Evolutionary conservation across 1,140 invertebrate genomes (phyloP), one percentile per base, ranked within the genome.

Genomic region (Drosophila parabipectinata): DNA sequence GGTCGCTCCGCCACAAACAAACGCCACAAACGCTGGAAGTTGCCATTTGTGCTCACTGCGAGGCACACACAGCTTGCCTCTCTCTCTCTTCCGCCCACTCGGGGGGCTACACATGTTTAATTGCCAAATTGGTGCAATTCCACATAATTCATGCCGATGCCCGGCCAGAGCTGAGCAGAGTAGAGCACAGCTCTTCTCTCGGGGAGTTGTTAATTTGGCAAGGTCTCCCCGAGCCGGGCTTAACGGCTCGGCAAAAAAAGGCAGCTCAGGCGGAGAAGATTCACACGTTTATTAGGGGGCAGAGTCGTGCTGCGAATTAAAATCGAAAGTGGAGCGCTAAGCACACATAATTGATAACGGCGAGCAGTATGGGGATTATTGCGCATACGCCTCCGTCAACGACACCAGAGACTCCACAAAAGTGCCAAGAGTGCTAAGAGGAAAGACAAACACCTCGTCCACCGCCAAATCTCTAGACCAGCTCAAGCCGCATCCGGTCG

Each of bases 121-220:
- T 85, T 85, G 83, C 78, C 76, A 85, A 85, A 85, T 85, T 85
- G 82, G 82, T 85, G 83, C 82, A 85, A 85, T 88, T 85, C 83
- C 64, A 74, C 78, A 87, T 87, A 88, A 85, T 87, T 85, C 69
- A 85, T 76, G 63, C 64, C 64, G 82, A 85, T 85, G 73, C 63
- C 47, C 59, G 24, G 15, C 1, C 37, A 34, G 32, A 10, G 8
- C 32, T 12, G 10, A 10, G 9, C 34, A 37, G 34, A 37, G 34
- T 10, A 37, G 34, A 37, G 34, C 34, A 37, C 12, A 37, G 3
- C 54, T 57, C 60, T 77, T 34, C 58, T 58, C 34, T 24, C 26
- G 69, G 7, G 4, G 18, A 51, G 44, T 18, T 69, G 67, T 50
- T 69, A 30, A 53, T 72, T 76, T 67, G 60, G 54, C 82, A 85